A percentile compares a stretch with the other conserved stretches of the same genome.
phyloP scores from a whole-genome alignment of 2,888 invertebrate genomes.

The Caenorhabditis sp. region DNA sequence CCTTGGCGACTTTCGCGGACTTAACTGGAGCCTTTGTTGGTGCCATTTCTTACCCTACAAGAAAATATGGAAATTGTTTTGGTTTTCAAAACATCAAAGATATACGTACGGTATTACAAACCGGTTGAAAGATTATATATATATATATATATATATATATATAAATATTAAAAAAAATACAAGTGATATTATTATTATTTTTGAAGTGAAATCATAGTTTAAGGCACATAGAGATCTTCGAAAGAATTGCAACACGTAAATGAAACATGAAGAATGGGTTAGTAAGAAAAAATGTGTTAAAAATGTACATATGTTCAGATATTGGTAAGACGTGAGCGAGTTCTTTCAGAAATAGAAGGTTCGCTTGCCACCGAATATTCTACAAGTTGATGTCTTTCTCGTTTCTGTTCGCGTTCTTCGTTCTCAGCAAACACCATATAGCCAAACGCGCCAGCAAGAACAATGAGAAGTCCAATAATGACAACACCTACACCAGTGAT shows the following conservation, averaged over 20 bases:
- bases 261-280: background rate
- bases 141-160: background rate
- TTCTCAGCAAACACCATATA: slow-evolving; percentile 45
- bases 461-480: slow-evolving; percentile 53
- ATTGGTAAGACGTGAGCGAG: slow-evolving; percentile 27
- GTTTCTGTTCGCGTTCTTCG: slow-evolving; percentile 17
- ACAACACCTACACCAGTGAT: slow-evolving; percentile 52
- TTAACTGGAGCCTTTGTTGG: slow-evolving; percentile 17
- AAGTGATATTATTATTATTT: background rate
- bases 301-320: slow-evolving; percentile 22
- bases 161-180: background rate
- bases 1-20: slow-evolving; percentile 62
- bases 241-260: background rate
- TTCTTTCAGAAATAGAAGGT: slow-evolving; percentile 17
- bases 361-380: slow-evolving; percentile 12
- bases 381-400: slow-evolving; percentile 34
- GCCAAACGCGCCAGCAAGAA: slow-evolving; percentile 55
- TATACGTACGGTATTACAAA: background rate
- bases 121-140: background rate
- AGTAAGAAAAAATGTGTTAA: slow-evolving; percentile 11
- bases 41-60: slow-evolving; percentile 7
- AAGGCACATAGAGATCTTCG: background rate
- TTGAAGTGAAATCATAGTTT: no score
- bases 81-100: no score
- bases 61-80: no score